Evolutionary conservation across 2,797 vertebrate genomes (phyloP).

Genomic region (Phaenicophaeus curvirostris): DNA sequence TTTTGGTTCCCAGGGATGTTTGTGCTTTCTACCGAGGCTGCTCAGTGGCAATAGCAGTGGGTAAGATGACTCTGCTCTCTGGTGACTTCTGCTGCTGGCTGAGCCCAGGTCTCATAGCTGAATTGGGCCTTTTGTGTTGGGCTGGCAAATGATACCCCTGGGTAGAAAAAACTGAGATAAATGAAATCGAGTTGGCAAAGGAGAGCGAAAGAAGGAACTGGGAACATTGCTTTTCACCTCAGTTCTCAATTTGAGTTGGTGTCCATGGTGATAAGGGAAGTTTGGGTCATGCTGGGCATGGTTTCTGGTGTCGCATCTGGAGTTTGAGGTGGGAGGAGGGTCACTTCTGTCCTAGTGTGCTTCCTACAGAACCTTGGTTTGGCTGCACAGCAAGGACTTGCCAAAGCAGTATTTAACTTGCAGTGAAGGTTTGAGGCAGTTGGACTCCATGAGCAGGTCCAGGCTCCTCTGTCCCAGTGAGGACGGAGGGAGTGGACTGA

Average conservation of each 20-base stretch:
- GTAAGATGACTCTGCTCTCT: neutral
- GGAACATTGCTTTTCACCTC: neutral
- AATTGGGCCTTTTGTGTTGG: conserved; percentile 33
- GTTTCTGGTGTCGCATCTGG: neutral
- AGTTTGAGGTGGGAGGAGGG: neutral
- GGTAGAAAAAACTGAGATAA: conserved; percentile 46
- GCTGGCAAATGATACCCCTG: conserved; percentile 47
- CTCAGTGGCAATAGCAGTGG: neutral
- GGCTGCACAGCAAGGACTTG: neutral
- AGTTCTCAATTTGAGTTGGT: neutral
- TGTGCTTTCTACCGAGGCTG: neutral
- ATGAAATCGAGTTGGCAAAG: neutral
- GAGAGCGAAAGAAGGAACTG: conserved; percentile 15
- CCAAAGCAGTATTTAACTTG: neutral
- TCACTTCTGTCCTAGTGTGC: neutral
- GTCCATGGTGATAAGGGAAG: conserved; percentile 15
- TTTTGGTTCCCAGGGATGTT: neutral
- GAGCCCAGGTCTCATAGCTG: neutral
- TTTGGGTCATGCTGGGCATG: neutral
- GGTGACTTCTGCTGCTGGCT: conserved; percentile 10
- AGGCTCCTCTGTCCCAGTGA: neutral
- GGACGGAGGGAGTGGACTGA: neutral
- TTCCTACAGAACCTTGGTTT: neutral
- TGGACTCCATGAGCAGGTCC: neutral
- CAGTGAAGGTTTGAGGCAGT: neutral